Conservation (phyloP, 2,888 invertebrate genomes). For the Tuta absoluta region DNA sequence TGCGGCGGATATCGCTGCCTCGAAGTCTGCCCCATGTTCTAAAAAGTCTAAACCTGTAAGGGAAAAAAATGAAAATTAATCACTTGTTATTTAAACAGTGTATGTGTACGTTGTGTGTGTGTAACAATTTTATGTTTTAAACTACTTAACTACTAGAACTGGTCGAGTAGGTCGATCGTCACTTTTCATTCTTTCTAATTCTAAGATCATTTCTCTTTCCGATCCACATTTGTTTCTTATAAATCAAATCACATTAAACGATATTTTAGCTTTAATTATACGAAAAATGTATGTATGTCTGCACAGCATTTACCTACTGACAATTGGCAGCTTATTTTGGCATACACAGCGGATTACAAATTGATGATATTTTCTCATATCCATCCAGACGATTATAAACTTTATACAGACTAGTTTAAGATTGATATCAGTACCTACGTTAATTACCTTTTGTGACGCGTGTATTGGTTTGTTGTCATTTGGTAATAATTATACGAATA, state of each 20-base stretch:
- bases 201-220: slow-evolving; percentile 22
- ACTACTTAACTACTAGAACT: slow-evolving; percentile 51
- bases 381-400: slow-evolving; percentile 6
- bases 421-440: background rate
- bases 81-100: background rate
- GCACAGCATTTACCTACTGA: slow-evolving; percentile 30
- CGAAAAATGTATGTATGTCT: background rate
- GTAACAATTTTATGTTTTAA: background rate
- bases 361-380: slow-evolving; percentile 30
- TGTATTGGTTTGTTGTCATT: background rate
- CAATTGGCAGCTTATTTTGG: slow-evolving; percentile 42
- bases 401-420: background rate
- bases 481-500: background rate
- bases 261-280: background rate
- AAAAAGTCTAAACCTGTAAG: slow-evolving; percentile 86
- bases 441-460: background rate
- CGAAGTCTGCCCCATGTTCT: slow-evolving; percentile 87
- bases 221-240: slow-evolving; percentile 7
- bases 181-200: slow-evolving; percentile 14
- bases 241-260: background rate
- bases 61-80: slow-evolving; percentile 36
- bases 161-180: slow-evolving; percentile 37
- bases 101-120: no score
- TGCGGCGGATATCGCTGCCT: slow-evolving; percentile 86
- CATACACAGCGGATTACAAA: slow-evolving; percentile 33